Evolutionary conservation across 2,797 vertebrate species (phyloP).

Genomic region (Argya squamiceps): DNA sequence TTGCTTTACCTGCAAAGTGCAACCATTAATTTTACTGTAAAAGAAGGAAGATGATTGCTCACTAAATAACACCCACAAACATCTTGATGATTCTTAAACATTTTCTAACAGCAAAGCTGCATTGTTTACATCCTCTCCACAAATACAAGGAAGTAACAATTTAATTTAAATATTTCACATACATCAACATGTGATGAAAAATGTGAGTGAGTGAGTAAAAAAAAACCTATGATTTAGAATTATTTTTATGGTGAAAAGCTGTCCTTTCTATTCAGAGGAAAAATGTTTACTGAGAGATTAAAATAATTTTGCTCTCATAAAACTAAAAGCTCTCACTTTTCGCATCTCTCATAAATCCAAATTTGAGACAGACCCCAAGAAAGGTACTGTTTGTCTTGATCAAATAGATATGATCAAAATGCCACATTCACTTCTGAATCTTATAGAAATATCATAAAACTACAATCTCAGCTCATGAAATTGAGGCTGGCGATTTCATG

Average conservation of each 20-base stretch:
- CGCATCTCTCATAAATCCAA: background rate
- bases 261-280: background rate
- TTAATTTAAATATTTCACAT: slow-evolving; percentile 3
- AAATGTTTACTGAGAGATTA: background rate
- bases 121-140: background rate
- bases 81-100: background rate
- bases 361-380: background rate
- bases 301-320: background rate
- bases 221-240: background rate
- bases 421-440: background rate
- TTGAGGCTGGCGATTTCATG: background rate
- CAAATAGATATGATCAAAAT: background rate
- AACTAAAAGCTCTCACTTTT: background rate
- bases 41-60: background rate
- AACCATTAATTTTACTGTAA: slow-evolving; percentile 24
- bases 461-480: background rate
- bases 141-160: background rate
- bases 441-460: slow-evolving; percentile 4
- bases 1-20: background rate
- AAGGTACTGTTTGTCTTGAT: background rate
- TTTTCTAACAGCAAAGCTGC: background rate
- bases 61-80: background rate
- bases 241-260: background rate
- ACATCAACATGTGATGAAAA: background rate
- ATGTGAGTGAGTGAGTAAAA: background rate